Conservation (phyloP, 2,797 vertebrate genomes). For the Sebastes steindachneri region DNA sequence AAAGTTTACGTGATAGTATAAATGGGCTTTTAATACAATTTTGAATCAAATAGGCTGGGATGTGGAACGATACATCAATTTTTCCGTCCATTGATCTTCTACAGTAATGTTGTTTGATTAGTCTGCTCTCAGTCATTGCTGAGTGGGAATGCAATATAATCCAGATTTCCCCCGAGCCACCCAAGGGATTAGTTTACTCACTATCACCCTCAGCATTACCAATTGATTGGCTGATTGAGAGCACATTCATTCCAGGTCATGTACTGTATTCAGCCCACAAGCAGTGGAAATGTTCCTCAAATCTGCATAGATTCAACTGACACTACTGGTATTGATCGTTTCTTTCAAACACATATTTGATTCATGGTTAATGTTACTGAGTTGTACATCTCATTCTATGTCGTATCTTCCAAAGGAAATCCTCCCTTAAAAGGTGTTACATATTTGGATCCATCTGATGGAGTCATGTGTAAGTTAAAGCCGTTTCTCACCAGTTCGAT, state of each 20-base stretch:
- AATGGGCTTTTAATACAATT: conserved; percentile 32
- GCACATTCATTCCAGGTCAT: conserved; percentile 75
- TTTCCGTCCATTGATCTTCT: conserved; percentile 59
- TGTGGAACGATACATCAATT: conserved; percentile 56
- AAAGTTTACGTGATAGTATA: background rate
- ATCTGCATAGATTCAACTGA: conserved; percentile 58
- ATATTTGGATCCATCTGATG: background rate
- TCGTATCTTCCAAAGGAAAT: background rate
- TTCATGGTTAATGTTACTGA: conserved; percentile 9
- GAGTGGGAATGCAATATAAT: conserved; percentile 71
- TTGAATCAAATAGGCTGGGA: conserved; percentile 23
- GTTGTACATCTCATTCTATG: background rate
- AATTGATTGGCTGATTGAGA: conserved; percentile 79
- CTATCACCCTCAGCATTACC: conserved; percentile 69
- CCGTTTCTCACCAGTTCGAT: background rate
- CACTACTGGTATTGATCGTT: conserved; percentile 39
- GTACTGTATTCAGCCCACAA: conserved; percentile 64
- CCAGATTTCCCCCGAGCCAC: conserved; percentile 63
- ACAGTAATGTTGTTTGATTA: conserved; percentile 77
- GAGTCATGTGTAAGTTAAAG: background rate
- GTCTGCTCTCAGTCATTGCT: conserved; percentile 52
- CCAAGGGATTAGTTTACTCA: conserved; percentile 69
- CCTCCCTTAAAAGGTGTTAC: background rate
- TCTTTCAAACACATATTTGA: conserved; percentile 25
- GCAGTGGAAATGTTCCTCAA: conserved; percentile 60